Base-by-base conservation (phyloP, 2,113 vertebrate species). In the Mohoua ochrocephala region DNA sequence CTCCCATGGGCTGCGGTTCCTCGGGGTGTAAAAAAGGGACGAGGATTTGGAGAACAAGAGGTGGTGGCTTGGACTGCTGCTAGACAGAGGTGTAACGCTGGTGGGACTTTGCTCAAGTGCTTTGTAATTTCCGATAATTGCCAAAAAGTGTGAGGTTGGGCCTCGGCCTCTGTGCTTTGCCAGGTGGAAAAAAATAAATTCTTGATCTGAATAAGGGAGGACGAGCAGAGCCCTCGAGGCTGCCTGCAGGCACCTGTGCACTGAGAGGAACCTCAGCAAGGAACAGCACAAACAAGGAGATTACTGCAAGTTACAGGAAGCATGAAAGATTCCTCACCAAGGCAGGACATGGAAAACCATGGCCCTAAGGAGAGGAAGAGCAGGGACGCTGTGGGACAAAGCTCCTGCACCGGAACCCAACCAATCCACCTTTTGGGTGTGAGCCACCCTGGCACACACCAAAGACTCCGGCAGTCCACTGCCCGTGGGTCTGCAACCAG, bases 401-500 rank as follows among this genome's bases (percentile, higher is more conserved):
- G 30, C 24, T n/a, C 69, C 60, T 42, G 39, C 68, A 30, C 9
- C 14, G 1, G 7, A 17, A 41, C 7, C 41, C 56, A 42, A 1
- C 30, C 45, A 31, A 9, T 15, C 6, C 2, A 8, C 3, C 15
- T 31, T 20, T 10, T 3, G 33, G 26, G 3, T 27, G 15, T 2
- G 20, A 49, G 53, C 6, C 6, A 15, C 19, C 26, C 1, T 6
- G 1, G 49, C 33, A 23, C 8, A 6, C 11, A 8, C 2, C 1
- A 0, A 3, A 64, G 1, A 24, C 21, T 22, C n/a, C 0, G 1
- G 8, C 21, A 4, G 44, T 6, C 15, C 39, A 1, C 0, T 3
- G 3, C 2, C 56, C 1, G 0, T 2, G 7, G 16, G 4, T 20
- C 53, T 45, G 64, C 60, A 26, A 0, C 18, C 11, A 2, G 24